phyloP scores from a whole-genome alignment of 2,113 vertebrate species.

The Tupaia chinensis region DNA sequence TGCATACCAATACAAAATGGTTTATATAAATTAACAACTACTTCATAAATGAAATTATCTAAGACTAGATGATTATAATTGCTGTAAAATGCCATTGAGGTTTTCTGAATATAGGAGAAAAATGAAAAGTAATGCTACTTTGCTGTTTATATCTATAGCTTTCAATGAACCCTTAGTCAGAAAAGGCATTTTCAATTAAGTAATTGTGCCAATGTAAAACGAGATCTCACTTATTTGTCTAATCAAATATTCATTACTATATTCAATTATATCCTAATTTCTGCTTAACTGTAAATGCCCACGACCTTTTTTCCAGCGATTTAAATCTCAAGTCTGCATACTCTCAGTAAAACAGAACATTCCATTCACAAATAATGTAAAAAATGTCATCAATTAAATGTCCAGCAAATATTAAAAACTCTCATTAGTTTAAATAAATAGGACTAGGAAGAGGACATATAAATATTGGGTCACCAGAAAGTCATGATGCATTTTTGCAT shows the following conservation, averaged over 20 bases:
- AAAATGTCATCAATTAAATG: not conserved
- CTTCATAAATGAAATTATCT: slow-evolving; percentile 42
- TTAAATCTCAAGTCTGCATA: slow-evolving; percentile 27
- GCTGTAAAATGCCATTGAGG: slow-evolving; percentile 9
- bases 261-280: slow-evolving; percentile 9
- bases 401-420: slow-evolving; percentile 44
- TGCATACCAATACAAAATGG: slow-evolving; percentile 43
- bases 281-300: slow-evolving; percentile 22
- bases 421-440: slow-evolving; percentile 11
- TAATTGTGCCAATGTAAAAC: slow-evolving; percentile 1
- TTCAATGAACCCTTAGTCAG: slow-evolving; percentile 27
- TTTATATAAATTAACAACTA: slow-evolving; percentile 35
- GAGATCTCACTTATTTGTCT: not conserved
- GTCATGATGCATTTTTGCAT: no score
- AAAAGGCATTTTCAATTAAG: slow-evolving; percentile 17
- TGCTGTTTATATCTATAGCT: not conserved
- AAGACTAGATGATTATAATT: slow-evolving; percentile 10
- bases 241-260: slow-evolving; percentile 14
- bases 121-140: not conserved
- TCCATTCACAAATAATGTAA: slow-evolving; percentile 30
- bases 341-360: slow-evolving; percentile 25
- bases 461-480: no score
- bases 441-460: not conserved
- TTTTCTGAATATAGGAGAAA: slow-evolving; percentile 8
- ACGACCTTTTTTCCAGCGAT: not conserved